Evolutionary conservation across 1,140 invertebrate genomes (phyloP), one percentile per base, ranked within the genome.

Genomic region (Helicorthomorpha holstii): DNA sequence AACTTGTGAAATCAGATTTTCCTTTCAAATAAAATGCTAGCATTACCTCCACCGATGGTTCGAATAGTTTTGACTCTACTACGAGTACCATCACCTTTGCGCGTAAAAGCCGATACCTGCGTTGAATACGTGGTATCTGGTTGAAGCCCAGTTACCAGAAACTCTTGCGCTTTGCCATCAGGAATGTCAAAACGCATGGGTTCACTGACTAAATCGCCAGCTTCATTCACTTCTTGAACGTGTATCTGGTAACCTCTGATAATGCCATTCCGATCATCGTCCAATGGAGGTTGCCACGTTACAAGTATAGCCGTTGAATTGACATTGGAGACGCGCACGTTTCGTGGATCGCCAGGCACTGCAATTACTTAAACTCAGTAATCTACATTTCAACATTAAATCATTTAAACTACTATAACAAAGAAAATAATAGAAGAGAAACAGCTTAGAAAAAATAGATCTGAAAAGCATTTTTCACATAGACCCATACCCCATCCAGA

Each of bases 231-330:
- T 76, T 94, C 92, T 66, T 93, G 88, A 1, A 92, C 82, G 64
- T 94, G 87, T 48, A 98, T 85, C 62, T 95, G 91, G 69, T 96
- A 98, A 2, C 91, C 92, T 27, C 90, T 77, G 57, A 97, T 95
- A 48, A 96, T 82, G n/a, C 93, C 93, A 67, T 96, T 92, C 53
- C 85, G 81, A 58, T 95, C 88, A 61, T 88, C 87, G 54, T 83
- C 79, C 49, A 76, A 73, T 0, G 93, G 93, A 1, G 87, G 83
- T 62, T 85, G 82, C 93, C 93, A 97, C 46, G 80, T 76, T 7
- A 96, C 89, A 61, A 81, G 79, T 58, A 97, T 82, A 3, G 88
- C 80, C 1, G 91, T 95, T 0, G 91, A 96, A 72, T 96, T 97
- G 62, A 95, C 75, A 3, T 83, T 73, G 46, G 74, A 78, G 1